Evolutionary conservation across 2,888 invertebrate genomes (phyloP).

Genomic region (Buathra laborator): DNA sequence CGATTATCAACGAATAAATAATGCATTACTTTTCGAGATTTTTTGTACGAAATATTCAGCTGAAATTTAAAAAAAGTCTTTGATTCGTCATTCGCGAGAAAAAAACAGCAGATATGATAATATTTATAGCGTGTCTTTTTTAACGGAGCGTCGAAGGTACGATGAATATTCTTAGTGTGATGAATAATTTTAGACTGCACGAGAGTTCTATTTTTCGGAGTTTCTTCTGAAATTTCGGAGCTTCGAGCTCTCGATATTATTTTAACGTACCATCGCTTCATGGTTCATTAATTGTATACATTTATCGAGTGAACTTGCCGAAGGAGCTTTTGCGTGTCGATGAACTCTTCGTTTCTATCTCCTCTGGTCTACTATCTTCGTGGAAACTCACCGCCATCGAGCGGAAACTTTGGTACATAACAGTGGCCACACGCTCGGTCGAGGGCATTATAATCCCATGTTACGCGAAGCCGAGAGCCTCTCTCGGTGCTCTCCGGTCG

Average conservation of each 20-base stretch:
- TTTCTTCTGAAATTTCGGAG: not conserved
- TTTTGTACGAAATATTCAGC: too few relatives aligned
- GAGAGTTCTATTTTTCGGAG: not conserved
- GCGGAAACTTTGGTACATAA: conserved; percentile 52
- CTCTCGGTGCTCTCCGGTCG: not conserved
- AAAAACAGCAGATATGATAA: too few relatives aligned
- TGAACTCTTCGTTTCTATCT: not conserved
- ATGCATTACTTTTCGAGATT: too few relatives aligned
- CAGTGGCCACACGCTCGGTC: conserved; percentile 26
- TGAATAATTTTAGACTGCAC: not conserved
- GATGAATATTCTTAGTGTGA: too few relatives aligned
- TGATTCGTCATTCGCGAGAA: too few relatives aligned
- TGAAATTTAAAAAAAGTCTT: too few relatives aligned
- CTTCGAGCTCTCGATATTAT: not conserved
- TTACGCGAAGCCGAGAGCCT: not conserved
- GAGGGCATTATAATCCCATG: conserved; percentile 41
- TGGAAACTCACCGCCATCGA: conserved; percentile 11
- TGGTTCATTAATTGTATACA: not conserved
- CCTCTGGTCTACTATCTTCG: conserved; percentile 1
- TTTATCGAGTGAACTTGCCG: not conserved
- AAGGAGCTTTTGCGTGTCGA: not conserved
- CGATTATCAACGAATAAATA: not conserved
- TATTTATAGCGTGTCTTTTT: too few relatives aligned
- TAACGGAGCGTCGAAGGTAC: too few relatives aligned
- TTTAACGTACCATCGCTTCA: not conserved